These are phyloP conservation scores for Hemistola chrysoprasaria DNA, from an alignment of 2,888 invertebrate genomes.

Conservation along the genomic window DNA sequence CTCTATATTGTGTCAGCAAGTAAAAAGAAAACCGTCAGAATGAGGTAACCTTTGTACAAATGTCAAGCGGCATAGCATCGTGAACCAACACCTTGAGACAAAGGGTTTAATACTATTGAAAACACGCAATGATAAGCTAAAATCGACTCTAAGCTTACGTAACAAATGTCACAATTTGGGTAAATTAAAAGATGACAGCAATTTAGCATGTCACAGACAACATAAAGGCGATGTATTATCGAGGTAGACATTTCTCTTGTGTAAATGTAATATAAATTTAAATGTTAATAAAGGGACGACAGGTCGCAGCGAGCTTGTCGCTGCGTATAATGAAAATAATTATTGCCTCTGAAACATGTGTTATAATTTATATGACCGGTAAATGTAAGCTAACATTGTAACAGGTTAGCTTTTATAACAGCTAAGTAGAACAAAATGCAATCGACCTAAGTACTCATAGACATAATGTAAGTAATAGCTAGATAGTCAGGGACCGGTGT, in stretches of 20 bases:
- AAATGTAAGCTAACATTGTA: slow-evolving; percentile 42
- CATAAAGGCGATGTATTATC: slow-evolving; percentile 58
- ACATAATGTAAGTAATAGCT: too few species aligned
- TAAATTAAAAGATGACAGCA: slow-evolving; percentile 33
- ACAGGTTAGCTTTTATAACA: slow-evolving; percentile 28
- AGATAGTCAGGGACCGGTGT: slow-evolving; percentile 38
- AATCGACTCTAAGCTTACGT: slow-evolving; percentile 49
- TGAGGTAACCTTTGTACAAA: slow-evolving; percentile 77
- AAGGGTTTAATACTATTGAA: slow-evolving; percentile 72
- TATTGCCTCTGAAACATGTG: slow-evolving; percentile 55
- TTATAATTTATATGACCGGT: slow-evolving; percentile 49
- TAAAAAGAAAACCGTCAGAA: slow-evolving; percentile 71
- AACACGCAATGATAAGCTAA: slow-evolving; percentile 42
- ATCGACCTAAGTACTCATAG: slow-evolving; percentile 24
- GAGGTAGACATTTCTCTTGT: slow-evolving; percentile 59
- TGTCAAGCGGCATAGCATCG: slow-evolving; percentile 70
- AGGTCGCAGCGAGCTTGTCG: slow-evolving; percentile 53
- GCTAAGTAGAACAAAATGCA: slow-evolving; percentile 22
- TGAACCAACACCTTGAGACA: slow-evolving; percentile 70
- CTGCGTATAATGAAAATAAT: slow-evolving; percentile 58
- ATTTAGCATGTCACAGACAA: slow-evolving; percentile 55
- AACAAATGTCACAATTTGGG: slow-evolving; percentile 45
- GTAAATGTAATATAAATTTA: slow-evolving; percentile 64
- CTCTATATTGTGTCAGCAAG: slow-evolving; percentile 65
- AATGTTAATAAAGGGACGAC: slow-evolving; percentile 69